A percentile compares a stretch with the other conserved stretches of the same genome.
phyloP scores from a whole-genome alignment of 2,113 vertebrate species.

The Sporophila hypoxantha region DNA sequence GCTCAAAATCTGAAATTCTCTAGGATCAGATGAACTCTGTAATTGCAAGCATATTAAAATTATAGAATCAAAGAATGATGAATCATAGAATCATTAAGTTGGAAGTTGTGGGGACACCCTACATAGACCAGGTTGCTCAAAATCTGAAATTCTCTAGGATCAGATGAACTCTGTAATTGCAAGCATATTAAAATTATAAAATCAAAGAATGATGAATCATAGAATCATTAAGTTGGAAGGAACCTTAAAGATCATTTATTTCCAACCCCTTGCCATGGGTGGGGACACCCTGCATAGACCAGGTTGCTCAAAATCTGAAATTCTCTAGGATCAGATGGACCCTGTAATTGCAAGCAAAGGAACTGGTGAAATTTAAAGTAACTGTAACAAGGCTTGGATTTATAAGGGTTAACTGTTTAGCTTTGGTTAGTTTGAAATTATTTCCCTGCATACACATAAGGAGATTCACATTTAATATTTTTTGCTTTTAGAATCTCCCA shows the following conservation, averaged over 20 bases:
- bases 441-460: neutral
- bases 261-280: neutral
- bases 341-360: neutral
- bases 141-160: neutral
- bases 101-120: neutral
- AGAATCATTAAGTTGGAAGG: neutral
- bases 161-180: neutral
- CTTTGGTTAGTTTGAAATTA: neutral
- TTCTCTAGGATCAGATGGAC: neutral
- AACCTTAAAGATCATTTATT: neutral
- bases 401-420: neutral
- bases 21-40: neutral
- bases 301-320: neutral
- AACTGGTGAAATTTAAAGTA: neutral
- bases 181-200: neutral
- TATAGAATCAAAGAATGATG: too few relatives aligned
- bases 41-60: neutral
- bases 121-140: neutral
- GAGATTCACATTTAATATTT: neutral
- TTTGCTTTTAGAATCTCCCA: constrained; percentile 2
- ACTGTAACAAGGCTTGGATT: neutral
- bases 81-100: too few relatives aligned
- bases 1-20: neutral
- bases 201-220: neutral
- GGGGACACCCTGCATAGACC: neutral